A percentile compares a stretch with the other conserved stretches of the same genome.
Conservation (phyloP, 2,797 vertebrate species). For the Pseudocheirus occidentalis region DNA sequence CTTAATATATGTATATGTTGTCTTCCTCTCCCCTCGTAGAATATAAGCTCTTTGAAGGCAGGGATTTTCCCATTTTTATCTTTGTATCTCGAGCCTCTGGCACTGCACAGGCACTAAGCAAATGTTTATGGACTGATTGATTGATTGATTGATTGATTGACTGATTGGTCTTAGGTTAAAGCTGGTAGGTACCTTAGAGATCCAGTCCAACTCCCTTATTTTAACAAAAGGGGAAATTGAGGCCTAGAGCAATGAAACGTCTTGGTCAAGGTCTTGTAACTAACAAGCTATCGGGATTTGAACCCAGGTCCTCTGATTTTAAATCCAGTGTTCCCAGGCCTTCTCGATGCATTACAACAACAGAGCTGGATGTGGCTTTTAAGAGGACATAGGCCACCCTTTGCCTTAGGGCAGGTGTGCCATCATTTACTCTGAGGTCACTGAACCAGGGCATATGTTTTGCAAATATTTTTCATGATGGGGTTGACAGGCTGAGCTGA, state of each 20-base stretch:
- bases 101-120: not conserved
- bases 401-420: not conserved
- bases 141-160: not conserved
- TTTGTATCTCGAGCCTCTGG: not conserved
- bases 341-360: not conserved
- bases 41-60: not conserved
- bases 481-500: not conserved
- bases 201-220: not conserved
- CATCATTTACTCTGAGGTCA: slow-evolving; percentile 7
- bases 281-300: not conserved
- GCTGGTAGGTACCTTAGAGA: not conserved
- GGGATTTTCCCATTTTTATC: not conserved
- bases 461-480: slow-evolving; percentile 38
- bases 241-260: not conserved
- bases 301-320: not conserved
- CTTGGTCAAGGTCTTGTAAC: not conserved
- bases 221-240: slow-evolving; percentile 26
- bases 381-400: not conserved
- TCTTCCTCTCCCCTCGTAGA: not conserved
- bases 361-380: not conserved
- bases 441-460: slow-evolving; percentile 31
- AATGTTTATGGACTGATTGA: not conserved
- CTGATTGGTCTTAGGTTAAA: not conserved
- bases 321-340: not conserved
- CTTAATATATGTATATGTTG: not conserved